Evolutionary conservation across 2,888 invertebrate genomes (phyloP).

Genomic region (Halocaridina rubra): DNA sequence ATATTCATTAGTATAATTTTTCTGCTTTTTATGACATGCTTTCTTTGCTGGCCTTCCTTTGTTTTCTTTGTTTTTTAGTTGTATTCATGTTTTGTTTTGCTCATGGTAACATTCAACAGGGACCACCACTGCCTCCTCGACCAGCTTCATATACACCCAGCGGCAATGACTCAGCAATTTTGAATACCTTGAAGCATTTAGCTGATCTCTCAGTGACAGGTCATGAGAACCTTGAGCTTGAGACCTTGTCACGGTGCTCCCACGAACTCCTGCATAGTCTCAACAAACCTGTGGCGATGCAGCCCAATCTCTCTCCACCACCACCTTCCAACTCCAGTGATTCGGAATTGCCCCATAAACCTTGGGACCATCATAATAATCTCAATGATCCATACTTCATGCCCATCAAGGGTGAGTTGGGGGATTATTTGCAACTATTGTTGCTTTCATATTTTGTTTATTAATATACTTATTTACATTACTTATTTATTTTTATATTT

Average conservation of each 20-base stretch:
- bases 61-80: not conserved
- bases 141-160: constrained; percentile 56
- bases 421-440: not conserved
- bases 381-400: constrained; percentile 59
- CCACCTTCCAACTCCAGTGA: constrained; percentile 40
- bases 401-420: constrained; percentile 55
- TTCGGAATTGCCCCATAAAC: constrained; percentile 46
- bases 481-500: not conserved
- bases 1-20: no score
- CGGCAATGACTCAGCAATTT: constrained; percentile 51
- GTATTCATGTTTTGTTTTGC: not conserved
- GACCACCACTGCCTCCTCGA: constrained; percentile 55
- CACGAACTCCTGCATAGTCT: constrained; percentile 57
- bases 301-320: constrained; percentile 46
- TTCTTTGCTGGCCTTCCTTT: constrained; percentile 7
- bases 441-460: not conserved
- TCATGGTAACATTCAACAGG: constrained; percentile 34
- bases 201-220: constrained; percentile 47
- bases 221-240: constrained; percentile 55
- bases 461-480: not conserved
- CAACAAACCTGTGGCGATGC: constrained; percentile 36
- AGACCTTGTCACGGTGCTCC: constrained; percentile 51
- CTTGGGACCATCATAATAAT: constrained; percentile 63
- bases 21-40: constrained; percentile 6
- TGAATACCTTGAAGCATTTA: constrained; percentile 59